These are phyloP conservation scores for Cyprinodon diabolis DNA, from an alignment of 2,797 vertebrate species.

Conservation along the genomic window DNA sequence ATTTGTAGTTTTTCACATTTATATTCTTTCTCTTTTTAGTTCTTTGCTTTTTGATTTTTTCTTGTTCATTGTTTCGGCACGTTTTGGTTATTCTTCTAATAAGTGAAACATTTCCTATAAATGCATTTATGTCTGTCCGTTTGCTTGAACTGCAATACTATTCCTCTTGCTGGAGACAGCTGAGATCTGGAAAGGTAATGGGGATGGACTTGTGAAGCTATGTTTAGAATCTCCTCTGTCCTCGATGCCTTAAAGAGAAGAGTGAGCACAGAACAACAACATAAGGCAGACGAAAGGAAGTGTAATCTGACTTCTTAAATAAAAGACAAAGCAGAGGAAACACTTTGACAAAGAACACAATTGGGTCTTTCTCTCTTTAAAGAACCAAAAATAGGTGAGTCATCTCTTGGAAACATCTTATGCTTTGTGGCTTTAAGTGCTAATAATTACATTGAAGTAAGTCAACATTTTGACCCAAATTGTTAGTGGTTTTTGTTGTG, in stretches of 20 bases:
- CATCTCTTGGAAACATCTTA: constrained; percentile 34
- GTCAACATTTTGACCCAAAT: constrained; percentile 15
- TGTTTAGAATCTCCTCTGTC: constrained; percentile 49
- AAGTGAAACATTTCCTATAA: not conserved
- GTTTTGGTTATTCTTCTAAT: not conserved
- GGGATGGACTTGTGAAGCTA: constrained; percentile 37
- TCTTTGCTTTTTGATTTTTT: not conserved
- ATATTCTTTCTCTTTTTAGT: not conserved
- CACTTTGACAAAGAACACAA: constrained; percentile 31
- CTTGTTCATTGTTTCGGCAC: not conserved
- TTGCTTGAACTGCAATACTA: not conserved
- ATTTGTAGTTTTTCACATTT: not conserved
- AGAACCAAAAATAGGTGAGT: constrained; percentile 53
- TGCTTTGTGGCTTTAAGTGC: constrained; percentile 18
- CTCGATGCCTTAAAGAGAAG: constrained; percentile 68
- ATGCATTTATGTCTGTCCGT: not conserved
- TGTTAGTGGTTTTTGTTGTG: constrained; percentile 23
- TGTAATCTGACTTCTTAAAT: constrained; percentile 55
- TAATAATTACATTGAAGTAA: constrained; percentile 2
- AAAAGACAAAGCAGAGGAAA: constrained; percentile 45
- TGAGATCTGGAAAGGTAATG: constrained; percentile 10
- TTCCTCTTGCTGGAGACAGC: constrained; percentile 8
- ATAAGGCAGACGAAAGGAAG: constrained; percentile 23
- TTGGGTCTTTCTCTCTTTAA: constrained; percentile 10
- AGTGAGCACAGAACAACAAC: constrained; percentile 21